phyloP scores from a whole-genome alignment of 1,140 invertebrate species.

The Eurytemora carolleeae region DNA sequence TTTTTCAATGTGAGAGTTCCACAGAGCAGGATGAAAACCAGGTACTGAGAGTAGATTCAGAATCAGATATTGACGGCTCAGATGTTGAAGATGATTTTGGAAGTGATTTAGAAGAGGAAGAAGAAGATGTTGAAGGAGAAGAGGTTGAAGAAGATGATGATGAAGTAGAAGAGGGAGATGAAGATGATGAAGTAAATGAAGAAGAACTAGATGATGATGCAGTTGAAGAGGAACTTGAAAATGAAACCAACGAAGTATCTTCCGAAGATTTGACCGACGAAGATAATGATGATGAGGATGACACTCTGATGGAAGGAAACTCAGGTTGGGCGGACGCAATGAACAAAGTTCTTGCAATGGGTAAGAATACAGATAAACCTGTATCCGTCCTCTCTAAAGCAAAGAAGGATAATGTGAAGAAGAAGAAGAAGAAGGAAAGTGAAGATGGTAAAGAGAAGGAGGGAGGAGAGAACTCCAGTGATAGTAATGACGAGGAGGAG shows the following conservation, averaged over 20 bases:
- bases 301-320: constrained; percentile 22
- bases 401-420: constrained; percentile 26
- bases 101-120: too few relatives aligned
- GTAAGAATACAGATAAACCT: constrained; percentile 44
- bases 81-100: too few relatives aligned
- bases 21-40: too few relatives aligned
- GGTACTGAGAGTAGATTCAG: too few relatives aligned
- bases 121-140: constrained; percentile 16
- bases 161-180: not conserved
- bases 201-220: constrained; percentile 2
- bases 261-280: not conserved
- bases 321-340: constrained; percentile 31
- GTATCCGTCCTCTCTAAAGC: constrained; percentile 43
- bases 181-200: not conserved
- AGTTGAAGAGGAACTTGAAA: not conserved
- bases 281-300: constrained; percentile 11
- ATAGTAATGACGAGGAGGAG: constrained; percentile 4
- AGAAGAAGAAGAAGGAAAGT: constrained; percentile 28
- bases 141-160: constrained; percentile 12
- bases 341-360: constrained; percentile 38
- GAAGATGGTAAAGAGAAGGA: constrained; percentile 21
- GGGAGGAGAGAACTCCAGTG: not conserved
- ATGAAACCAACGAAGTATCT: not conserved
- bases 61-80: too few relatives aligned
- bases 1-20: too few relatives aligned